A percentile compares a stretch with the other conserved stretches of the same genome.
Evolutionary conservation across 2,797 vertebrate genomes (phyloP).

Genomic region (Huso huso): DNA sequence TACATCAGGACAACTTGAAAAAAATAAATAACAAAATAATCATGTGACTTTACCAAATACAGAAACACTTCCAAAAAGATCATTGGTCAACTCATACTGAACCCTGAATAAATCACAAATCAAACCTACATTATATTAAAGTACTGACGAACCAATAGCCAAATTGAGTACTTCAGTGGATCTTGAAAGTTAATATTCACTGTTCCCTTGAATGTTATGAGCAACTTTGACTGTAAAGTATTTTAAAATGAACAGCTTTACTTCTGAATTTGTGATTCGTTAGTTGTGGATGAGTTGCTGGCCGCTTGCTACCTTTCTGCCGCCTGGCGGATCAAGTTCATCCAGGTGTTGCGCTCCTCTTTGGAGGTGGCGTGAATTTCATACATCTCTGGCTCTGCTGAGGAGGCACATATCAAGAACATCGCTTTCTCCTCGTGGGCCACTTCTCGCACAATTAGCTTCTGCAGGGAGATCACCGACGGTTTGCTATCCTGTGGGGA

Average conservation of each 20-base stretch:
- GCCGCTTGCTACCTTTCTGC: conserved; percentile 67
- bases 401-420: conserved; percentile 79
- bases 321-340: conserved; percentile 66
- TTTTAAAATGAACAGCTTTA: too few relatives aligned
- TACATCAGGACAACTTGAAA: conserved; percentile 75
- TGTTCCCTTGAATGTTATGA: too few relatives aligned
- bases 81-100: too few relatives aligned
- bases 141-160: too few relatives aligned
- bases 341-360: conserved; percentile 76
- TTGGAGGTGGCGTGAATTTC: conserved; percentile 76
- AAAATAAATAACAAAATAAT: background rate
- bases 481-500: conserved; percentile 74
- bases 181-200: too few relatives aligned
- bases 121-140: too few relatives aligned
- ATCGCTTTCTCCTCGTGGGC: conserved; percentile 82
- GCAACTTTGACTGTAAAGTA: too few relatives aligned
- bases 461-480: conserved; percentile 75
- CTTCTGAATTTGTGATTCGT: too few relatives aligned
- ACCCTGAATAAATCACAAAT: too few relatives aligned
- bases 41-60: too few relatives aligned
- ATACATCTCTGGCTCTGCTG: conserved; percentile 78
- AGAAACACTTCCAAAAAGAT: background rate
- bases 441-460: conserved; percentile 83
- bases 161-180: too few relatives aligned
- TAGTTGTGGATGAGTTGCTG: background rate